phyloP scores from a whole-genome alignment of 2,888 invertebrate genomes.

The Acanthosepion lycidas region DNA sequence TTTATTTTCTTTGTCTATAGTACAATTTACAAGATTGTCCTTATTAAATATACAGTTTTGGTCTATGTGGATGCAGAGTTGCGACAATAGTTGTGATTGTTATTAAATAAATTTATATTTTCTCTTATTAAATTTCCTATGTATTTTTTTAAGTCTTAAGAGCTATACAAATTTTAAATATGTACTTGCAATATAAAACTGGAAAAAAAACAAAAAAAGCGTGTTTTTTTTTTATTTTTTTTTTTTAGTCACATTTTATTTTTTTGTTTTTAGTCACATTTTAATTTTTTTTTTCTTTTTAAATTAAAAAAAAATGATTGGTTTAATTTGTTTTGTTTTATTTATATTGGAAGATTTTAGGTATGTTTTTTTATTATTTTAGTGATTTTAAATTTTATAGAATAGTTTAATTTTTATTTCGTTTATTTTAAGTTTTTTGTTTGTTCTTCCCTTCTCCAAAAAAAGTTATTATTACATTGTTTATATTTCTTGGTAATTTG shows the following conservation, averaged over 20 bases:
- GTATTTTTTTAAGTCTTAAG: neutral
- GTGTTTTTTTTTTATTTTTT: neutral
- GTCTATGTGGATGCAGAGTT: neutral
- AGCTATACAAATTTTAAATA: neutral
- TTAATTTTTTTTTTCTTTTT: too few species aligned
- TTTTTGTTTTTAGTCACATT: too few species aligned
- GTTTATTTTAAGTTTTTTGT: too few species aligned
- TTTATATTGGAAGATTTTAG: neutral
- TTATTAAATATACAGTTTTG: neutral
- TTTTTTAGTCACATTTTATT: neutral
- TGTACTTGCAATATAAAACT: neutral
- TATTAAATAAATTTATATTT: slow-evolving; percentile 33
- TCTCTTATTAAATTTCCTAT: slow-evolving; percentile 20
- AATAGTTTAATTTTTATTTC: too few species aligned
- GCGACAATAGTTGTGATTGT: neutral
- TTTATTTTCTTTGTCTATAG: neutral
- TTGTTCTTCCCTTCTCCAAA: too few species aligned
- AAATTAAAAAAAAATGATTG: too few species aligned
- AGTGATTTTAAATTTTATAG: too few species aligned
- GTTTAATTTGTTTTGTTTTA: neutral
- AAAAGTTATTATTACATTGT: neutral
- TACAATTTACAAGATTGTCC: neutral
- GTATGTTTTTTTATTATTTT: too few species aligned
- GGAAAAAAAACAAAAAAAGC: neutral
- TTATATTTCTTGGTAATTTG: neutral